Evolutionary conservation across 2,888 invertebrate species (phyloP).

Genomic region (Dimorphilus gyrociliatus): DNA sequence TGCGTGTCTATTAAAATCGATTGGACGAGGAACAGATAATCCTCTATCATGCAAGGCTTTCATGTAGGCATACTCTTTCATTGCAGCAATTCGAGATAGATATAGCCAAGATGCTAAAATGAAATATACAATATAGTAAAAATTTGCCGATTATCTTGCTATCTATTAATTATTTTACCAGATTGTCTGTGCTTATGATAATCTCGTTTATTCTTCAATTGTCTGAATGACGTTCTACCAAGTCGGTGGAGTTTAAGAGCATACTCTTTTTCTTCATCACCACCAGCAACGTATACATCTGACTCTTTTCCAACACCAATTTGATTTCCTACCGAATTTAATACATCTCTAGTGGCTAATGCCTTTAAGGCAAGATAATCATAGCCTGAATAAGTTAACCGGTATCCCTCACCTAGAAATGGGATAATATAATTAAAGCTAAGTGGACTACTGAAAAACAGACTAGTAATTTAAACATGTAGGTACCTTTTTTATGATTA

Average conservation of each 20-base stretch:
- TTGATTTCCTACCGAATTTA: slow-evolving; percentile 77
- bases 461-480: slow-evolving; percentile 1
- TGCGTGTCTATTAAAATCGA: slow-evolving; percentile 82
- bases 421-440: not conserved
- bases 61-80: slow-evolving; percentile 94
- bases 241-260: slow-evolving; percentile 69
- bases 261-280: slow-evolving; percentile 58
- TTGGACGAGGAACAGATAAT: slow-evolving; percentile 85
- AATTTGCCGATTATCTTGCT: too few relatives aligned
- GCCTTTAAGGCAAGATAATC: slow-evolving; percentile 88
- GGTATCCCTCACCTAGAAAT: slow-evolving; percentile 72
- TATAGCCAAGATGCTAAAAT: slow-evolving; percentile 82
- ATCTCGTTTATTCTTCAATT: slow-evolving; percentile 84
- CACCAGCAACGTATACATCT: slow-evolving; percentile 75
- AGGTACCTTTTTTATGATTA: slow-evolving; percentile 51
- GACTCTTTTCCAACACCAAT: slow-evolving; percentile 98
- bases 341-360: slow-evolving; percentile 56
- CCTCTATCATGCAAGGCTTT: slow-evolving; percentile 71
- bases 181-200: slow-evolving; percentile 80
- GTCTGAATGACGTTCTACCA: slow-evolving; percentile 87
- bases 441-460: not conserved
- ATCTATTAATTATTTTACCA: too few relatives aligned
- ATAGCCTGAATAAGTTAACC: slow-evolving; percentile 85
- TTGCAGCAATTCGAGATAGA: slow-evolving; percentile 82
- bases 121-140: too few relatives aligned